A percentile compares a stretch with the other conserved stretches of the same genome.
Conservation (phyloP, 2,888 invertebrate species). For the Aspidapion aeneum region DNA sequence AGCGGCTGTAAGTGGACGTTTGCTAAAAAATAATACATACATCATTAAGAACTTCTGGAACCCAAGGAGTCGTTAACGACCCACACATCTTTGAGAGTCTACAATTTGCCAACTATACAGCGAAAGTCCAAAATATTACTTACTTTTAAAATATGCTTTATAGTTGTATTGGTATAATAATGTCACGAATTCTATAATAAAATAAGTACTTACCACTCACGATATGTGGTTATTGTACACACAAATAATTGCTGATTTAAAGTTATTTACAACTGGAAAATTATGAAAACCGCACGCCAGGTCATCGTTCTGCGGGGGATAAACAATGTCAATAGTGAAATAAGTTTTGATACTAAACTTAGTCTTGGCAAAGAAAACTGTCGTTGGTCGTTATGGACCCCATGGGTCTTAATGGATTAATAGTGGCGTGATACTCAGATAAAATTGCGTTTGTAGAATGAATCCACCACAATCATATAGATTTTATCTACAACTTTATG, state of each 20-base stretch:
- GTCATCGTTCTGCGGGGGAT: neutral
- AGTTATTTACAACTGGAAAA: neutral
- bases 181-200: neutral
- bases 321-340: neutral
- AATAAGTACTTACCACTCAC: no score
- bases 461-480: no score
- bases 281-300: neutral
- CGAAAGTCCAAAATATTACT: no score
- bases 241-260: neutral
- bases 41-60: neutral
- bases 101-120: neutral
- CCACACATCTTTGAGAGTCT: neutral
- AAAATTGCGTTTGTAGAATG: no score
- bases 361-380: neutral
- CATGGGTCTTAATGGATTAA: neutral
- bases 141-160: no score
- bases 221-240: neutral
- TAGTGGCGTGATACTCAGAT: no score
- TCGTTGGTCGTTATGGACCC: neutral
- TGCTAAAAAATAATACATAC: neutral
- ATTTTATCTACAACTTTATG: no score
- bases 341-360: neutral
- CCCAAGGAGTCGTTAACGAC: neutral
- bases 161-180: neutral
- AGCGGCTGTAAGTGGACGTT: neutral